Evolutionary conservation across 1,140 invertebrate species (phyloP).

Genomic region (Saccostrea glomerata): DNA sequence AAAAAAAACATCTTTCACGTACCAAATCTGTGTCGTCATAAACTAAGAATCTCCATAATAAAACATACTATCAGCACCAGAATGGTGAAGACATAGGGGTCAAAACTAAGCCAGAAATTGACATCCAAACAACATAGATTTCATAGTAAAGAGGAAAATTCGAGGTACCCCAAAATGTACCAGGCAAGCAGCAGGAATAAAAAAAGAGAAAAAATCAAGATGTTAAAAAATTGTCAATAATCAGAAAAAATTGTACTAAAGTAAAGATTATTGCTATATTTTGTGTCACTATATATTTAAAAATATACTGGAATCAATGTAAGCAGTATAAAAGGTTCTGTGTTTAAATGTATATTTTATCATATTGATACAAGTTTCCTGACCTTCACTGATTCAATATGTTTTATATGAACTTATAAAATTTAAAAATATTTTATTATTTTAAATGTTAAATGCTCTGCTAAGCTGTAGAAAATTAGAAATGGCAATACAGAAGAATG

Average conservation of each 20-base stretch:
- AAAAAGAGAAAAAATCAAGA: conserved; percentile 13
- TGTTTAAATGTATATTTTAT: background rate
- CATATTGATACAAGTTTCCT: background rate
- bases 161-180: conserved; percentile 10
- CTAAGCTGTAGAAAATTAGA: background rate
- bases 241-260: background rate
- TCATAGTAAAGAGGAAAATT: conserved; percentile 2
- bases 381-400: background rate
- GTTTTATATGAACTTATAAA: background rate
- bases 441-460: background rate
- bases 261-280: background rate
- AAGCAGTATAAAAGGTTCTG: background rate
- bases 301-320: no score
- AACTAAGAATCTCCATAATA: conserved; percentile 25
- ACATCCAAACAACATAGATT: conserved; percentile 34
- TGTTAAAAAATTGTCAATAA: background rate
- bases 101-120: conserved; percentile 31
- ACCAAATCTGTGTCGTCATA: conserved; percentile 5
- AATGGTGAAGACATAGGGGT: conserved; percentile 22
- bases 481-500: background rate
- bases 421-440: background rate
- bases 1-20: background rate
- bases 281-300: background rate
- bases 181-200: conserved; percentile 12
- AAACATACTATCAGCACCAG: conserved; percentile 23